Percentiles rank a stretch among this genome's conserved stretches.
Evolutionary conservation across 2,113 vertebrate species (phyloP).

Genomic region (Pagrus major): DNA sequence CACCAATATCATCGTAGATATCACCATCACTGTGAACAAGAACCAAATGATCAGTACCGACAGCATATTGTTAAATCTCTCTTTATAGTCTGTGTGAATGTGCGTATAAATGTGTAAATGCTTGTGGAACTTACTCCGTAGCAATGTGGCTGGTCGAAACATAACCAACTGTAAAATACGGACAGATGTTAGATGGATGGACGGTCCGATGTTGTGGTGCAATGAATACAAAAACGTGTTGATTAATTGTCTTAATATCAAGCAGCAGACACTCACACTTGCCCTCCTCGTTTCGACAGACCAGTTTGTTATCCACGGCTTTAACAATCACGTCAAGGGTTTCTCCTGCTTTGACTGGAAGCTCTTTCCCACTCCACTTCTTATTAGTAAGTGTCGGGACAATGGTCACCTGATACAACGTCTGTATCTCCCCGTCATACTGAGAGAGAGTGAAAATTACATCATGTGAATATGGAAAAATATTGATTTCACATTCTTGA

Average conservation of each 20-base stretch:
- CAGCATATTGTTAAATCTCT: background rate
- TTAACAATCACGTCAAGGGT: constrained; percentile 89
- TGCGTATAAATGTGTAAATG: background rate
- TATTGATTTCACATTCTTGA: background rate
- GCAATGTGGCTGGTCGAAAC: constrained; percentile 85
- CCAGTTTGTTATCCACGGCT: constrained; percentile 87
- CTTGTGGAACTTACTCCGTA: constrained; percentile 87
- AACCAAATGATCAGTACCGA: constrained; percentile 1
- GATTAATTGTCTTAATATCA: background rate
- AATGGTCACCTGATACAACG: constrained; percentile 86
- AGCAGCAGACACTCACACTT: constrained; percentile 88
- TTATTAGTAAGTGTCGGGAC: constrained; percentile 78
- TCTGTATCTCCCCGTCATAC: constrained; percentile 93
- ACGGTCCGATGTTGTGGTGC: background rate
- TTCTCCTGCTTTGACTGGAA: constrained; percentile 89
- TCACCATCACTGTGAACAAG: constrained; percentile 89
- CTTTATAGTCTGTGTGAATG: background rate
- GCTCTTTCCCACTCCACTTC: constrained; percentile 88
- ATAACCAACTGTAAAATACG: constrained; percentile 89
- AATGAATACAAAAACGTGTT: background rate
- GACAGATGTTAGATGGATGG: background rate
- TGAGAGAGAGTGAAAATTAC: constrained; percentile 64
- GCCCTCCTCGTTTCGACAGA: constrained; percentile 94
- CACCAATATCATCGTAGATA: constrained; percentile 94
- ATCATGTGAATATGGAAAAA: background rate